Evolutionary conservation across 2,888 invertebrate genomes (phyloP).

Genomic region (Ornithoptera alexandrae): DNA sequence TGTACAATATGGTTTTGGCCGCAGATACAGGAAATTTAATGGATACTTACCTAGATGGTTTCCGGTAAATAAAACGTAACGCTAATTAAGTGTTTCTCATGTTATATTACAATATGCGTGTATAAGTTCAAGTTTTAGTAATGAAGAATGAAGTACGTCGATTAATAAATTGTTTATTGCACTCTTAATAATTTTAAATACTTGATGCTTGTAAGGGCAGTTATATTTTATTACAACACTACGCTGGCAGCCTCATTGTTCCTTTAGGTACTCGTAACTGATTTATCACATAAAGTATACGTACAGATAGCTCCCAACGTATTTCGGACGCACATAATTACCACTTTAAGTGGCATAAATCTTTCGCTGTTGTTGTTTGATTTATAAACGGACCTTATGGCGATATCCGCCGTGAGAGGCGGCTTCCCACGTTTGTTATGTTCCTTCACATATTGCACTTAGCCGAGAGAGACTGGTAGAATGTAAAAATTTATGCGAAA

Average conservation of each 20-base stretch:
- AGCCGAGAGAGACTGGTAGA: background rate
- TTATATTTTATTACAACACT: conserved; percentile 14
- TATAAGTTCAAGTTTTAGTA: background rate
- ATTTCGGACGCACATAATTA: conserved; percentile 53
- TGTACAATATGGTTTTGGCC: no score
- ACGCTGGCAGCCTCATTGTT: conserved; percentile 13
- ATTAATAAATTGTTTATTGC: background rate
- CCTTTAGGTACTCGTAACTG: conserved; percentile 24
- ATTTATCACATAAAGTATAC: conserved; percentile 30
- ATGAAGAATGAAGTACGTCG: background rate
- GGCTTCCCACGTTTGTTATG: conserved; percentile 47
- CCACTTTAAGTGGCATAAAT: conserved; percentile 60
- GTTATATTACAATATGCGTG: no score
- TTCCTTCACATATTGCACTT: conserved; percentile 15
- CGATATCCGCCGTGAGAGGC: conserved; percentile 53
- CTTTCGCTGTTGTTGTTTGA: conserved; percentile 56
- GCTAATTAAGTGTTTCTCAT: no score
- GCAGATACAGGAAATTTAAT: no score
- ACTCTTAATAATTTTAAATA: conserved; percentile 16
- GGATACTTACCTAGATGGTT: no score
- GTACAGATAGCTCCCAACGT: conserved; percentile 30
- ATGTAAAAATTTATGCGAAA: background rate
- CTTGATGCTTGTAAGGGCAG: conserved; percentile 8
- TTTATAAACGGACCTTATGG: conserved; percentile 58
- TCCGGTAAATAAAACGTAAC: no score